phyloP scores from a whole-genome alignment of 2,888 invertebrate genomes.

The Latheticus oryzae region DNA sequence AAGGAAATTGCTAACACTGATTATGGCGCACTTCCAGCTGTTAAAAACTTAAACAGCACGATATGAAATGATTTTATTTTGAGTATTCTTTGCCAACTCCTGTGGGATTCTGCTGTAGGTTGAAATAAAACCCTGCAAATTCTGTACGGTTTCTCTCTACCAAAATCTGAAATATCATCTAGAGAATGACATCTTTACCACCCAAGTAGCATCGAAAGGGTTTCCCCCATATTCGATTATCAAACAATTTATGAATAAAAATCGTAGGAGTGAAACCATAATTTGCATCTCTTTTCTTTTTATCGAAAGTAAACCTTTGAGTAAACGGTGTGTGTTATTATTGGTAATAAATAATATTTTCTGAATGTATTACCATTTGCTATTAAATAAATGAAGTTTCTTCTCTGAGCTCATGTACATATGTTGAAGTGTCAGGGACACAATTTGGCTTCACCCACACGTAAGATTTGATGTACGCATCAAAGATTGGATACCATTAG shows the following conservation, averaged over 20 bases:
- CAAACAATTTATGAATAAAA: constrained; percentile 28
- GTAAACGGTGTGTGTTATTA: constrained; percentile 33
- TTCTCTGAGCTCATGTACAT: constrained; percentile 25
- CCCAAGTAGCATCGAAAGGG: constrained; percentile 26
- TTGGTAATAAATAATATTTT: constrained; percentile 33
- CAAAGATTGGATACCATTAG: constrained; percentile 14
- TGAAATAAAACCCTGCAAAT: neutral
- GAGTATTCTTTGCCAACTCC: neutral
- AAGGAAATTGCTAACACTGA: too few species aligned
- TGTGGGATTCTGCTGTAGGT: constrained; percentile 2
- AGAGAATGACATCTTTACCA: constrained; percentile 13
- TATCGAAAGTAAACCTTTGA: constrained; percentile 6
- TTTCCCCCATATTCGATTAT: constrained; percentile 13
- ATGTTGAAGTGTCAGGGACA: constrained; percentile 31
- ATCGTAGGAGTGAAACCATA: constrained; percentile 32
- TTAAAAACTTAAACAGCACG: too few species aligned
- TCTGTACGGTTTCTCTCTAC: constrained; percentile 15
- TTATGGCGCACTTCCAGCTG: too few species aligned
- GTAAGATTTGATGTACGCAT: constrained; percentile 11
- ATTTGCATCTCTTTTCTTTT: constrained; percentile 29
- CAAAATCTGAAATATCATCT: constrained; percentile 29
- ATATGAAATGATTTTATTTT: too few species aligned
- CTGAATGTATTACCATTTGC: constrained; percentile 37
- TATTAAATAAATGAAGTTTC: constrained; percentile 29
- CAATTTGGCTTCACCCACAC: constrained; percentile 25